Conservation (phyloP, 2,888 invertebrate genomes). For the Leucoma salicis region DNA sequence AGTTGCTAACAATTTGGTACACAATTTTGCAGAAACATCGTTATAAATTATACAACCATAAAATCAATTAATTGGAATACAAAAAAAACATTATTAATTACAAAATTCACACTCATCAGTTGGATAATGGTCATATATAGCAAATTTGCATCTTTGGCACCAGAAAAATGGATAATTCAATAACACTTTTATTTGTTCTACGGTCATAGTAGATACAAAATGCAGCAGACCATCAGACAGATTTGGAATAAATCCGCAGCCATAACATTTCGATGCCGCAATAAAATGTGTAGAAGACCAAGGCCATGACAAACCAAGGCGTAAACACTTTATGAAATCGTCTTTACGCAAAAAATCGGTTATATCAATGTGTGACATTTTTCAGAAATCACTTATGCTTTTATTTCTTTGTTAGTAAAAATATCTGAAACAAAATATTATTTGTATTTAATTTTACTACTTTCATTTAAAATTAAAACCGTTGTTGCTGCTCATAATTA, state of each 20-base stretch:
- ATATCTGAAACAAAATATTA: neutral
- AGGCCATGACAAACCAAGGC: neutral
- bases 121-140: constrained; percentile 1
- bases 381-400: neutral
- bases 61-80: neutral
- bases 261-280: neutral
- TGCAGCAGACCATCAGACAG: neutral
- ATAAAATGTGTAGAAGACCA: constrained; percentile 2
- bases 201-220: constrained; percentile 1
- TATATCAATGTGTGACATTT: neutral
- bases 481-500: neutral
- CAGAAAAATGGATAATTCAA: neutral
- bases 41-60: neutral
- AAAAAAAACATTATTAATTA: neutral
- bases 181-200: neutral
- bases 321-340: neutral
- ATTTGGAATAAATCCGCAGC: neutral
- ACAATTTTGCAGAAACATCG: neutral
- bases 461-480: too few relatives aligned
- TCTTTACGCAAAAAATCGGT: neutral
- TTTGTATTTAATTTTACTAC: neutral
- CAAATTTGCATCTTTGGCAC: constrained; percentile 1
- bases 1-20: neutral
- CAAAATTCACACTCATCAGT: constrained; percentile 2
- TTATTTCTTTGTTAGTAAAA: neutral